These are phyloP conservation scores for Cenopis cana DNA, from an alignment of 2,888 invertebrate species.

Conservation along the genomic window DNA sequence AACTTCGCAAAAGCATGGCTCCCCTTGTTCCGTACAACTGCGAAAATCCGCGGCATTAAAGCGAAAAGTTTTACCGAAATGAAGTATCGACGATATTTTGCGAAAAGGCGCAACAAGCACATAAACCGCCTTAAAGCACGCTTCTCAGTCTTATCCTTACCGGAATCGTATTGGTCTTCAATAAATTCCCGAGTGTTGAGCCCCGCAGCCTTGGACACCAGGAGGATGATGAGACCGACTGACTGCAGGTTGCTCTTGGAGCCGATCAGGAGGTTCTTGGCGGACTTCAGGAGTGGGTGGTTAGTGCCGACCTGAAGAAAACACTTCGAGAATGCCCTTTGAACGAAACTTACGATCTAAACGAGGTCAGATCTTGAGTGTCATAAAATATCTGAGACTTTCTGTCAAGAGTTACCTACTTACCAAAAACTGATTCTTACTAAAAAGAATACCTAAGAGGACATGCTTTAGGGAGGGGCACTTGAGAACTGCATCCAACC, in stretches of 20 bases:
- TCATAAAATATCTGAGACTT: neutral
- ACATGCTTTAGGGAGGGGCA: no score
- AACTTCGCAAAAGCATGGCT: no score
- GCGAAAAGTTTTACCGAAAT: no score
- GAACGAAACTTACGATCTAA: neutral
- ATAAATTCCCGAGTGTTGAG: constrained; percentile 58
- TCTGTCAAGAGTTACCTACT: neutral
- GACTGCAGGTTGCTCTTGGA: constrained; percentile 79
- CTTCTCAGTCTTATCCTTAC: constrained; percentile 33
- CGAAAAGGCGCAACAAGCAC: no score
- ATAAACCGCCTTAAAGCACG: no score
- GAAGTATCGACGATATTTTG: no score
- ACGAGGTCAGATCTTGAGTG: neutral
- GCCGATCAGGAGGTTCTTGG: constrained; percentile 75
- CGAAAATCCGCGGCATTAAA: no score
- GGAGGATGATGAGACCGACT: constrained; percentile 71
- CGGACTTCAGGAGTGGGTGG: constrained; percentile 75
- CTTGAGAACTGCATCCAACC: no score
- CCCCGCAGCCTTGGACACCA: constrained; percentile 76
- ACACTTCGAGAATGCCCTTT: neutral
- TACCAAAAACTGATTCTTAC: no score
- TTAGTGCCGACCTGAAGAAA: constrained; percentile 71
- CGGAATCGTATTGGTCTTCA: constrained; percentile 68
- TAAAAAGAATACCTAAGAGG: no score
- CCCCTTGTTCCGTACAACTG: no score